Evolutionary conservation across 2,797 vertebrate genomes (phyloP), one percentile per base, ranked within the genome.

Genomic region (Sebastes wilsoni): DNA sequence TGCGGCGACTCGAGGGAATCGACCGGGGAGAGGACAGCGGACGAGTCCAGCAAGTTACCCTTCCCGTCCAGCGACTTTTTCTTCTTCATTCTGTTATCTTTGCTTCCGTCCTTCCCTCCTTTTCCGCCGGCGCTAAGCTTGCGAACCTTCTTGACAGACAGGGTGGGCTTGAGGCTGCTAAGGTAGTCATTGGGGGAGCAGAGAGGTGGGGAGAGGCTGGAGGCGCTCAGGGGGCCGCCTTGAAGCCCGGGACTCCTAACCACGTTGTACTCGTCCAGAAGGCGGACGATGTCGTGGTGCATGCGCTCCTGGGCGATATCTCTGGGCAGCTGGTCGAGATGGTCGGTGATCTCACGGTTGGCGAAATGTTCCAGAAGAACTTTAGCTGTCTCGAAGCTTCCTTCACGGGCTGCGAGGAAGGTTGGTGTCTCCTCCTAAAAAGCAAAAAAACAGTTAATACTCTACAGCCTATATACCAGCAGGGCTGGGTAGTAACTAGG

Each of bases 261-360:
- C 69, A 99, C 93, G 75, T 98, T 99, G 93, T 98, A 96, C 86
- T 99, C 98, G 0, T 99, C 98, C 91, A 99, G 95, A 69, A 99
- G 96, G 34, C 96, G 95, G 5, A 99, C 98, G 0, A 99, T 99
- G 91, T 99, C 98, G 0, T 99, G 98, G 92, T 99, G 99, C 98
- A 98, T 98, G 59, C 99, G 97, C 75, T 99, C 98, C 92, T 99
- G 98, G 0, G 99, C 99, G 0, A 99, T 98, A 85, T 99, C 99
- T 4, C 98, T 96, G 0, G 99, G 99, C 49, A 99, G 96, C 18
- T 98, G 97, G 91, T 99, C 99, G 87, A 99, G 98, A 90, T 99
- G 99, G 95, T 99, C 98, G 0, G 99, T 99, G 94, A 99, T 99
- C 93, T 99, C 99, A 0, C 99, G 97, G 90, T 99, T 99, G 55